phyloP scores from a whole-genome alignment of 2,797 vertebrate genomes.

The Bradypodion pumilum region DNA sequence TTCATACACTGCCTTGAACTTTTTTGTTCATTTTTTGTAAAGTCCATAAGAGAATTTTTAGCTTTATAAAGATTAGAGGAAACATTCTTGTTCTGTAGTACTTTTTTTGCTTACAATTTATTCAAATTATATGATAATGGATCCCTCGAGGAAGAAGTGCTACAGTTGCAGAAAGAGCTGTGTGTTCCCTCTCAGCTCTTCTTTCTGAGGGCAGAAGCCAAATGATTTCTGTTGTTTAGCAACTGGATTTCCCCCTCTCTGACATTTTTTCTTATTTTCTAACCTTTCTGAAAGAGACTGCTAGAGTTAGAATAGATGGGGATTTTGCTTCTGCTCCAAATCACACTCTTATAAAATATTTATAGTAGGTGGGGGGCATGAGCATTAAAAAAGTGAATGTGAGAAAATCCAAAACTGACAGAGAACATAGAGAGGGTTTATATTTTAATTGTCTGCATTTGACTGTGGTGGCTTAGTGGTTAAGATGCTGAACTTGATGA shows the following conservation, averaged over 20 bases:
- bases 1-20: constrained; percentile 9
- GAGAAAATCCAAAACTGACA: no score
- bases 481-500: no score
- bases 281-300: neutral
- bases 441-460: no score
- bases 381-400: no score
- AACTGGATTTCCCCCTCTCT: neutral
- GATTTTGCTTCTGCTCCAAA: no score
- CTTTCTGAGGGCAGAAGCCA: neutral
- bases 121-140: constrained; percentile 7
- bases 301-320: no score
- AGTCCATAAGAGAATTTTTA: neutral
- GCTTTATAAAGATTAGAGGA: neutral
- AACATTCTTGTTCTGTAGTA: constrained; percentile 11
- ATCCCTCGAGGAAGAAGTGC: neutral
- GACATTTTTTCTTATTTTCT: neutral
- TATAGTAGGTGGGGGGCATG: no score
- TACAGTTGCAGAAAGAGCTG: neutral
- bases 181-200: neutral
- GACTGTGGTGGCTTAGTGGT: no score
- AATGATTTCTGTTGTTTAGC: neutral
- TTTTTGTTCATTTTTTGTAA: neutral
- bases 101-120: neutral
- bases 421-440: no score
- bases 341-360: no score